Base-by-base conservation (phyloP, 2,888 invertebrate genomes). In the Stictocephala bisonia region DNA sequence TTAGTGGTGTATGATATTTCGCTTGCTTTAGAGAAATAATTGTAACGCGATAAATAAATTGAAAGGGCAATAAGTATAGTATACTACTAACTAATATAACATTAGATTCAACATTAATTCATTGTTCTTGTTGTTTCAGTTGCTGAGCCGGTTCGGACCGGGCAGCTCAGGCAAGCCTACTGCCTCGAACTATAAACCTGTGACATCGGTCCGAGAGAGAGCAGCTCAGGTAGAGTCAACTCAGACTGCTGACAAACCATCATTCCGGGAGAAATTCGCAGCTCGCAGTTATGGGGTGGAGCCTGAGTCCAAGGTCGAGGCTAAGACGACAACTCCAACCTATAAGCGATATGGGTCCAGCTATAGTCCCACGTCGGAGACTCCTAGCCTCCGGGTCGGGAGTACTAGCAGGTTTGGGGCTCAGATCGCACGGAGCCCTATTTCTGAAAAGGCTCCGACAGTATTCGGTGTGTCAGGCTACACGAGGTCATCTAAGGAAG, bases 381-480 rank as follows among this genome's bases (percentile, higher is more conserved):
- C 77, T 20, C 74, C 75, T 7, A 64, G 74, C 2, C 74, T 80
- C 9, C 73, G 80, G 44, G 78, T 78, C 71, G 79, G 80, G 3
- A 78, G 77, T 48, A 72, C 78, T 11, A 74, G 78, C 0, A 75
- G 79, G 15, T 80, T 79, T 72, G 79, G 80, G 7, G 78, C 77
- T 0, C 78, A 79, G 27, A 78, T 77, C 18, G 78, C 78, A 6
- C 75, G 80, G 18, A 81, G 80, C 56, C 80, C 81, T 0, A 77
- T 78, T 11, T 78, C 79, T 11, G 80, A 80, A 20, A 79, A 80
- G 48, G 76, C 79, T 1, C 79, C 80, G 1, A 77, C 79, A 6
- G 78, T 80, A 1, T 80, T 79, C 41, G 79, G 80, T 4, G 77
- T 79, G 2, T 74, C 77, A 0, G 70, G 69, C 27, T 58, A 76